Percentiles rank a stretch among this genome's conserved stretches.
Conservation (phyloP, 2,113 vertebrate genomes). For the Thalassarche chlororhynchos region DNA sequence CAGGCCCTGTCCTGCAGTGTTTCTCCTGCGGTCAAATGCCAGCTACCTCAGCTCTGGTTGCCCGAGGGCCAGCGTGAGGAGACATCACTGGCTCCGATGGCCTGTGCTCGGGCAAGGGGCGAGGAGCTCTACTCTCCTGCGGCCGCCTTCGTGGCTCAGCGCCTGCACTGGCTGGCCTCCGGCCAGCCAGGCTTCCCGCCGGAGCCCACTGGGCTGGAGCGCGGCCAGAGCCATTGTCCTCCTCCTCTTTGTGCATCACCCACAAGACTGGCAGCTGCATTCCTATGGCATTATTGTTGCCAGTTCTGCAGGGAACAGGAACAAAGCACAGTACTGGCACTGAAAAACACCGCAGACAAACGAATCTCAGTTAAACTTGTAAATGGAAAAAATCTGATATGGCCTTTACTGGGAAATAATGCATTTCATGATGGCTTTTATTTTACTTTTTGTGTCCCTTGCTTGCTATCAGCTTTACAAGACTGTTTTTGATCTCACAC, state of each 20-base stretch:
- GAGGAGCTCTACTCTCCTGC: not conserved
- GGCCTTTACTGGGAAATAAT: not conserved
- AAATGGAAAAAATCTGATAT: not conserved
- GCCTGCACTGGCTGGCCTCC: not conserved
- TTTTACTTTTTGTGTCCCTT: not conserved
- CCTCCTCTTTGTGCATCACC: not conserved
- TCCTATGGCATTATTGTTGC: conserved; percentile 1
- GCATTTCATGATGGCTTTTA: not conserved
- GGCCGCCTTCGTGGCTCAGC: rapidly evolving
- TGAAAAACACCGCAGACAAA: not conserved
- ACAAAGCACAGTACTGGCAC: conserved; percentile 51
- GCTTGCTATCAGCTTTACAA: not conserved
- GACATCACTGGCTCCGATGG: rapidly evolving
- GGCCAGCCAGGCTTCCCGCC: rapidly evolving
- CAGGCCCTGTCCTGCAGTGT: not conserved
- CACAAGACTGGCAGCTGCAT: conserved; percentile 34
- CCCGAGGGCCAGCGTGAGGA: not conserved
- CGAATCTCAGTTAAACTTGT: conserved; percentile 5
- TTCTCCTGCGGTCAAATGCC: rapidly evolving
- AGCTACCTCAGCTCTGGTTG: not conserved
- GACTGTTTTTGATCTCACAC: not conserved
- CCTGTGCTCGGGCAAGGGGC: not conserved
- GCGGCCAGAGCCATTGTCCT: not conserved
- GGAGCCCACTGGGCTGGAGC: not conserved
- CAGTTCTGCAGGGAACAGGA: conserved; percentile 20